phyloP scores from a whole-genome alignment of 2,888 invertebrate genomes.

The Hypsopygia costalis region DNA sequence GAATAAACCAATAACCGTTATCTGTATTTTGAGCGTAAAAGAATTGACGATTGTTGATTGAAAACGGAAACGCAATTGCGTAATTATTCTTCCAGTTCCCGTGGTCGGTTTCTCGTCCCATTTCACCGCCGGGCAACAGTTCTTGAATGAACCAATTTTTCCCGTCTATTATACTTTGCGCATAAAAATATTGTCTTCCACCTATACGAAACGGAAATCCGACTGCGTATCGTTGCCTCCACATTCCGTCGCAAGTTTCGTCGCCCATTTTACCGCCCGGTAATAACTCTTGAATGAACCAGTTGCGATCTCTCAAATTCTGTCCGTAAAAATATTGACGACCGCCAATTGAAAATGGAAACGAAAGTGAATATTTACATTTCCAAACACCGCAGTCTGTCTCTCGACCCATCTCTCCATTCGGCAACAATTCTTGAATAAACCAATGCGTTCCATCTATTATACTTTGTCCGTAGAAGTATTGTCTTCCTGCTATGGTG shows the following conservation, averaged over 20 bases:
- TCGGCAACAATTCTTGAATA: neutral
- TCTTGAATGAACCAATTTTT: neutral
- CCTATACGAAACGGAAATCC: neutral
- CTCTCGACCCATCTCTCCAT: neutral
- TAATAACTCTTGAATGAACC: conserved; percentile 1
- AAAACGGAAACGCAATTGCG: neutral
- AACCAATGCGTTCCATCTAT: neutral
- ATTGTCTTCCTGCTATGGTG: neutral
- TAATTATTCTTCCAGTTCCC: neutral
- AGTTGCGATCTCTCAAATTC: neutral
- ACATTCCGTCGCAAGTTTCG: neutral
- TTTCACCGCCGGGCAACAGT: neutral
- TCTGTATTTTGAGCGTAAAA: neutral
- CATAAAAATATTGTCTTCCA: neutral
- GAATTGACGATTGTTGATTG: neutral
- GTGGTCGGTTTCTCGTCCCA: neutral
- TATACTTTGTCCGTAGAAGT: neutral
- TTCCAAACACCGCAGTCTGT: neutral
- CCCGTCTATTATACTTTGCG: neutral
- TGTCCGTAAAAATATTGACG: neutral
- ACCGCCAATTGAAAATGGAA: neutral
- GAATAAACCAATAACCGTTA: neutral
- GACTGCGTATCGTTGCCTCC: neutral
- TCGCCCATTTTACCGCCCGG: neutral
- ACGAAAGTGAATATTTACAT: neutral